Evolutionary conservation across 2,888 invertebrate species (phyloP).

Genomic region (Cyclophora albipunctata): DNA sequence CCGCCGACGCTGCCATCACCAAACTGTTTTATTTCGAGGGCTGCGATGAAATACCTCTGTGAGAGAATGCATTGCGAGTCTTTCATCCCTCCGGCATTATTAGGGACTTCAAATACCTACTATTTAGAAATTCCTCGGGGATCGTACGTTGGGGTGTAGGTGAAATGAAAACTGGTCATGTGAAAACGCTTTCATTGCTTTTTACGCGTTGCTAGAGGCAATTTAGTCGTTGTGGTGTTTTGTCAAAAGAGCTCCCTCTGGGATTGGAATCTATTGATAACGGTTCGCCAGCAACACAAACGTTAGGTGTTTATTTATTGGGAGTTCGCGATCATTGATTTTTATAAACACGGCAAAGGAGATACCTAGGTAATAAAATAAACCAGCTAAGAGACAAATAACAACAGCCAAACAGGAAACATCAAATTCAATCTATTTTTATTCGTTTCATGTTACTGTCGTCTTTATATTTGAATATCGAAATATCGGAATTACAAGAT

Average conservation of each 20-base stretch:
- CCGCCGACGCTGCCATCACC: too few relatives aligned
- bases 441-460: too few relatives aligned
- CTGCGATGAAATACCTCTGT: too few relatives aligned
- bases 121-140: constrained; percentile 67
- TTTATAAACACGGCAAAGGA: background rate
- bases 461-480: too few relatives aligned
- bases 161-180: constrained; percentile 69
- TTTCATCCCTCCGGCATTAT: constrained; percentile 50
- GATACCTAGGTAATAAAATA: too few relatives aligned
- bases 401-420: too few relatives aligned
- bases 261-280: constrained; percentile 43
- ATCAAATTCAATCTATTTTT: too few relatives aligned
- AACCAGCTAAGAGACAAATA: too few relatives aligned
- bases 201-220: constrained; percentile 69
- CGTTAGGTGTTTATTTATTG: constrained; percentile 27
- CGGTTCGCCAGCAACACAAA: constrained; percentile 41
- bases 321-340: constrained; percentile 34
- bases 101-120: constrained; percentile 58
- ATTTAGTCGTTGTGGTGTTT: constrained; percentile 66
- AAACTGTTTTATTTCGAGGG: too few relatives aligned
- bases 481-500: too few relatives aligned
- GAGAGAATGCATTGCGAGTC: constrained; percentile 38
- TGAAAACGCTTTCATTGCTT: constrained; percentile 73
- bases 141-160: constrained; percentile 40
- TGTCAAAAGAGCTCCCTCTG: constrained; percentile 35